Base-by-base conservation (phyloP, 2,113 vertebrate genomes). In the Lipophrys pholis region DNA sequence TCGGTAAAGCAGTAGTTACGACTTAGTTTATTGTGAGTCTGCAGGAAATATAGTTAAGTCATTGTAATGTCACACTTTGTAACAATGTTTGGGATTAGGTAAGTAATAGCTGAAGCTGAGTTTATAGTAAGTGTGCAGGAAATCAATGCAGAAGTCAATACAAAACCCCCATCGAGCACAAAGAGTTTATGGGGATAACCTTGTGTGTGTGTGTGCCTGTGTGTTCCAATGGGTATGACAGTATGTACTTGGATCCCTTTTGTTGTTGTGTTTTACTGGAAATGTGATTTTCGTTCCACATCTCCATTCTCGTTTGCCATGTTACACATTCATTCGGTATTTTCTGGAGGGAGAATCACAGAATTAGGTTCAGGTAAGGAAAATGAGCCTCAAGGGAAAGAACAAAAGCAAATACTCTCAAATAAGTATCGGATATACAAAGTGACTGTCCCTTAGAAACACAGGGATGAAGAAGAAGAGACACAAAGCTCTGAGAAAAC, bases 251-350 rank as follows among this genome's bases (percentile, higher is more conserved):
- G 76, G 80, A 49, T 50, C 55, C 49, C 21, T 16, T 66, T 66
- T 81, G 43, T 73, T 75, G 49, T 15, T 59, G 50, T 67, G 73
- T 66, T 65, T 78, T 66, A 78, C 53, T 72, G 60, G 76, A 86
- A 89, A 90, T 74, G 62, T 64, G 63, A 87, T 71, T 79, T 70
- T 59, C 57, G 56, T 80, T 84, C 72, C 79, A 81, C 53, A 10
- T 76, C 60, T 52, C 42, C 70, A 72, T 12, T 69, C 73, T 67
- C 76, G 53, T 51, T 48, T 30, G 59, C 65, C 46, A 46, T 45
- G 59, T 54, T 4, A 41, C 17, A 41, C n/a, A 15, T 6, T 12
- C 58, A 36, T 16, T 30, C 10, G 30, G 45, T 52, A 41, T 39
- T 79, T 61, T 61, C 55, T 50, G 57, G 48, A 46, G n/a, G 16